phyloP scores from a whole-genome alignment of 2,888 invertebrate species.

The Choristoneura rosaceana region DNA sequence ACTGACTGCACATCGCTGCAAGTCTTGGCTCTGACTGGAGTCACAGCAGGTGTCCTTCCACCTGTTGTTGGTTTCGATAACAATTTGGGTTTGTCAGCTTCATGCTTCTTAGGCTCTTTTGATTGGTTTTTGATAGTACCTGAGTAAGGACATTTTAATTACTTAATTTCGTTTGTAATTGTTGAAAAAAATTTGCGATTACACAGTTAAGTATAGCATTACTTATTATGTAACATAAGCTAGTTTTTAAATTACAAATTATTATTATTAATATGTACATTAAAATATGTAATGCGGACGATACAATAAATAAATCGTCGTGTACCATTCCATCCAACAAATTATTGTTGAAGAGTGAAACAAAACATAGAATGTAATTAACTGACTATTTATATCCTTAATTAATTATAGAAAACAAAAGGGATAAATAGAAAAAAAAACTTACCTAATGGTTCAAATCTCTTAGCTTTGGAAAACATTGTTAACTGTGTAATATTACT shows the following conservation, averaged over 20 bases:
- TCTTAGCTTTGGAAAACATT: slow-evolving; percentile 81
- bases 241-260: too few relatives aligned
- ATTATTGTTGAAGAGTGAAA: background rate
- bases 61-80: slow-evolving; percentile 46
- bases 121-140: slow-evolving; percentile 52
- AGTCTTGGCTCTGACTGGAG: slow-evolving; percentile 51
- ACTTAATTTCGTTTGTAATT: too few relatives aligned
- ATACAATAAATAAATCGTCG: too few relatives aligned
- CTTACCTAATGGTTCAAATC: slow-evolving; percentile 76
- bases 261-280: too few relatives aligned
- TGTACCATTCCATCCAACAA: too few relatives aligned
- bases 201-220: too few relatives aligned
- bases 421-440: slow-evolving; percentile 33
- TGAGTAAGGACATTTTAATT: background rate
- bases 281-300: too few relatives aligned
- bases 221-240: too few relatives aligned
- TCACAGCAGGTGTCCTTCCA: slow-evolving; percentile 45
- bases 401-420: background rate
- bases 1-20: slow-evolving; percentile 62
- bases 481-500: slow-evolving; percentile 37
- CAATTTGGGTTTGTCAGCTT: slow-evolving; percentile 54
- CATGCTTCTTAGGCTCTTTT: slow-evolving; percentile 55
- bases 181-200: too few relatives aligned
- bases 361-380: background rate
- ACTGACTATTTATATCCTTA: too few relatives aligned